These are phyloP conservation scores for Castor canadensis DNA, from an alignment of 2,113 vertebrate species.

Conservation along the genomic window DNA sequence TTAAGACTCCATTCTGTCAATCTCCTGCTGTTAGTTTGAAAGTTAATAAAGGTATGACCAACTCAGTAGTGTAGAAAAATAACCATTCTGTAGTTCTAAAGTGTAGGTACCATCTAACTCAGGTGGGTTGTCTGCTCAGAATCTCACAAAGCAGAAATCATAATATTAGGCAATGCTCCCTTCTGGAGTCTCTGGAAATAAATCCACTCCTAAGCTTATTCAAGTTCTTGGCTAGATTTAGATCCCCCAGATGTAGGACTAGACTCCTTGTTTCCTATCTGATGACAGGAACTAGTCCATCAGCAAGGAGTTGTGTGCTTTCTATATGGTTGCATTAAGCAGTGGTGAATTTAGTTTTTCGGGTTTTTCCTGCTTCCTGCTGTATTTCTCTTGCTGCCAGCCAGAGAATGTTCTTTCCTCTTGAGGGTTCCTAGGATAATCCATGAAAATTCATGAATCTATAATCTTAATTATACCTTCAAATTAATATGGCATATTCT, in stretches of 20 bases:
- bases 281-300: no score
- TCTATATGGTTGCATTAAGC: neutral
- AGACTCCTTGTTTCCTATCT: no score
- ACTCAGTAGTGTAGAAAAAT: no score
- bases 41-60: neutral
- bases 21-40: neutral
- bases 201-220: neutral
- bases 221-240: neutral
- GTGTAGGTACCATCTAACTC: no score
- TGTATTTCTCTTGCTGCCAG: neutral
- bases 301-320: neutral
- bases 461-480: neutral
- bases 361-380: neutral
- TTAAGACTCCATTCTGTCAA: neutral
- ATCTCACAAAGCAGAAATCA: neutral
- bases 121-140: neutral
- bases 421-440: neutral
- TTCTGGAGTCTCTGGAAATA: neutral
- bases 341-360: neutral
- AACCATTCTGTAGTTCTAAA: no score
- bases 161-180: no score
- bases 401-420: neutral
- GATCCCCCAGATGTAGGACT: no score
- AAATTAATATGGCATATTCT: neutral
- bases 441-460: no score